phyloP scores from a whole-genome alignment of 2,797 vertebrate species.

The Telmatherina bonti region DNA sequence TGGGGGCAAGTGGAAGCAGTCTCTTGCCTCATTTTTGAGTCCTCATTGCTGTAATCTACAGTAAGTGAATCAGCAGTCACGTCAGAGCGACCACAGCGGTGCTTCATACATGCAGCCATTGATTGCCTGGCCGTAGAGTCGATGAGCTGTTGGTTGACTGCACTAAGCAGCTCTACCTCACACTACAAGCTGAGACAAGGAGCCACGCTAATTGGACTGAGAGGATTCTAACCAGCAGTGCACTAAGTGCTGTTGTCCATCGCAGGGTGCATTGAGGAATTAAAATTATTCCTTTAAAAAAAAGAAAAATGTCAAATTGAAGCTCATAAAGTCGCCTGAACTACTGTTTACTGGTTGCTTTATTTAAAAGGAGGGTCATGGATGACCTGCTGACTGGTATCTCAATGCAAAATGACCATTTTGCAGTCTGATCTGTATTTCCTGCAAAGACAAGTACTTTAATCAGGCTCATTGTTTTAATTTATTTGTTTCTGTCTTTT shows the following conservation, averaged over 20 bases:
- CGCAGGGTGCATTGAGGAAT: not conserved
- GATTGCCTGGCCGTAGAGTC: constrained; percentile 38
- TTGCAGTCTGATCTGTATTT: not conserved
- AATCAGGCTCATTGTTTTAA: not conserved
- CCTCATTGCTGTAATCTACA: constrained; percentile 52
- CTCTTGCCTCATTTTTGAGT: not conserved
- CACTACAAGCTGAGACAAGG: constrained; percentile 14
- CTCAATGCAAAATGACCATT: not conserved
- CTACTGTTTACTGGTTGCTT: not conserved
- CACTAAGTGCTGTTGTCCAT: constrained; percentile 3
- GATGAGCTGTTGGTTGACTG: constrained; percentile 44
- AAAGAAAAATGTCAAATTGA: not conserved
- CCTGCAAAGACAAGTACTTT: not conserved
- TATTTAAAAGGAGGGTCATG: not conserved
- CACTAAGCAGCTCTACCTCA: constrained; percentile 54
- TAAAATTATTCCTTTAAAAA: not conserved
- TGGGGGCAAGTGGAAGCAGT: not conserved
- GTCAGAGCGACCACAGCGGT: not conserved
- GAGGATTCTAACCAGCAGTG: constrained; percentile 27
- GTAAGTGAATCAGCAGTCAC: constrained; percentile 40
- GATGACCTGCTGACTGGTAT: not conserved
- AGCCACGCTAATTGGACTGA: constrained; percentile 56
- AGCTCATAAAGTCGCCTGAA: not conserved
- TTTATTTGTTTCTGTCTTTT: not conserved
- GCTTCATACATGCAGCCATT: constrained; percentile 16